Base-by-base conservation (phyloP, 2,113 vertebrate genomes). In the Coregonus clupeaformis region DNA sequence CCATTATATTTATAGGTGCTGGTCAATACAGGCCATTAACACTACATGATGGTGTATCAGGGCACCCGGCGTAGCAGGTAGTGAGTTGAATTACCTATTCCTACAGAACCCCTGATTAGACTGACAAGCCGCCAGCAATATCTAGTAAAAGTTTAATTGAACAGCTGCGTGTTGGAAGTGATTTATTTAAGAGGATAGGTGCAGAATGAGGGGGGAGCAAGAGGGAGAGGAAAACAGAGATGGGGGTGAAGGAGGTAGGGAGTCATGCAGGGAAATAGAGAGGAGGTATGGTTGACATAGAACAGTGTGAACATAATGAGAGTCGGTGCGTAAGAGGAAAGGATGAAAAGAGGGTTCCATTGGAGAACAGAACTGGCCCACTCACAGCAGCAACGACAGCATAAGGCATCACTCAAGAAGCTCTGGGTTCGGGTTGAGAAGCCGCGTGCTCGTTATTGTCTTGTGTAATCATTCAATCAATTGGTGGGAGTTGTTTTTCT, bases 131-230 rank as follows among this genome's bases (percentile, higher is more conserved):
- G 6, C 30, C 27, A n/a, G 70, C 69, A 71, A 68, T 73, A 68
- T 68, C 71, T 80, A 45, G 73, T 75, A 32, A 77, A 79, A 68
- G 71, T 77, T 73, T 72, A 71, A 75, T 55, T 49, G 73, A 82
- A 66, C 82, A 81, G 74, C 73, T 87, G 84, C 70, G 81, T 45
- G 74, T 77, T 78, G 70, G 60, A 79, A 62, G 72, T 80, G 80
- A 80, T 84, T 82, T 78, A 78, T 81, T 81, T 82, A 80, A 69
- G 47, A 76, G 72, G 42, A 78, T 68, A 82, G 77, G 74, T 63
- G 80, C 65, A 71, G 30, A 77, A 57, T 12, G 3, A 27, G 62
- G 3, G 49, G 7, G 36, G 36, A 42, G 36, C 36, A 1, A 66
- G 62, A 71, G 47, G 63, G 66, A 74, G 45, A 49, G 7, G 3